A percentile compares a stretch with the other conserved stretches of the same genome.
Conservation (phyloP, 2,888 invertebrate species). For the Lypha dubia region DNA sequence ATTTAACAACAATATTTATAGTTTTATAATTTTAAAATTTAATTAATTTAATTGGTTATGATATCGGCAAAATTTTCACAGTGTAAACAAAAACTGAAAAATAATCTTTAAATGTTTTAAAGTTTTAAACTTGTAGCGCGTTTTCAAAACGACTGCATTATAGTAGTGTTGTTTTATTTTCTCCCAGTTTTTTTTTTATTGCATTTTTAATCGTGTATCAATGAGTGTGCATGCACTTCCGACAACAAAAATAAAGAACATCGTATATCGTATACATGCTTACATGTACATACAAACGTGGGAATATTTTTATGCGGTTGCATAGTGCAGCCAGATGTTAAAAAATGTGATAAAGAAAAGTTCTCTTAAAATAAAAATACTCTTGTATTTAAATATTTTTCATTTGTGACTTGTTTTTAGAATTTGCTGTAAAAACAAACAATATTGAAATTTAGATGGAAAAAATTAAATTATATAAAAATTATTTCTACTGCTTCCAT, state of each 20-base stretch:
- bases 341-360: not conserved
- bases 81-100: not conserved
- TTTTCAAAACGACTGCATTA: conserved; percentile 32
- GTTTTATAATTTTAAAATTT: no score
- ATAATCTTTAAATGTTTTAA: not conserved
- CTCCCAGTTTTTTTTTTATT: not conserved
- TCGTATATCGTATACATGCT: not conserved
- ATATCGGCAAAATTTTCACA: not conserved
- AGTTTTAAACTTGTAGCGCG: conserved; percentile 18
- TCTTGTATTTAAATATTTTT: not conserved
- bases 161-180: not conserved
- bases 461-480: not conserved
- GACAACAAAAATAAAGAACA: not conserved
- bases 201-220: conserved; percentile 52
- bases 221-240: conserved; percentile 35
- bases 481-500: not conserved
- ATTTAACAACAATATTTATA: no score
- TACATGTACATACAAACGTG: not conserved
- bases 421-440: not conserved
- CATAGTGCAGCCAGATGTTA: not conserved
- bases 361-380: not conserved
- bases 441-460: not conserved
- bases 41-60: no score
- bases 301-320: conserved; percentile 12
- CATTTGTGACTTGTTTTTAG: not conserved